Base-by-base conservation (phyloP, 1,140 invertebrate genomes). In the Hesperophylax magnus region DNA sequence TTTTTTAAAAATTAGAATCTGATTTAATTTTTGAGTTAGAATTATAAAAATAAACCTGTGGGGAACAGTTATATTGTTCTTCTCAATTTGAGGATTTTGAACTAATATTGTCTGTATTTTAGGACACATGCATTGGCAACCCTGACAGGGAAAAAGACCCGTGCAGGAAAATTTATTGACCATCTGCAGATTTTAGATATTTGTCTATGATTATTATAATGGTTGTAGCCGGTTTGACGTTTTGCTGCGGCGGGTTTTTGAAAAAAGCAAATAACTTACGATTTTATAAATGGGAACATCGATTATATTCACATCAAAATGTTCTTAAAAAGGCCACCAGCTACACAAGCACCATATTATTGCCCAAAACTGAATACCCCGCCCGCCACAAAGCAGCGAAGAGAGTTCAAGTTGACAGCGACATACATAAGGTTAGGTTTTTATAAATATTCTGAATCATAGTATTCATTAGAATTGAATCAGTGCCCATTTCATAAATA, bases 171-270 rank as follows among this genome's bases (percentile, higher is more conserved):
- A 54, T 54, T 54, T 58, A 20, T 22, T 58, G n/a, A 18, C 5
- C 20, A 22, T n/a, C 20, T 20, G 8, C 8, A 56, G 14, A 17
- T 56, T 56, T 56, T 56, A 56, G 17, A 6, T 56, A 8, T n/a
- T 56, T n/a, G 54, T 56, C 54, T 56, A 17, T 56, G 54, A n/a
- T 56, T 18, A 58, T 58, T 58, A 72, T 60, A 65, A 80, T 80
- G 79, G 72, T 60, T 31, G 18, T 34, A 4, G 74, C 72, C 24
- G 53, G 34, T 65, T 67, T 80, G 79, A 80, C 79, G 54, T 75
- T 77, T 80, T 11, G 79, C 24, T 69, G 79, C 71, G 56, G 79
- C 71, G 79, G 79, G 79, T 31, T 76, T 80, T 75, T 80, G 63
- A 75, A 80, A 76, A 80, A 77, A 20, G 24, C 20, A 39, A 75